Evolutionary conservation across 2,888 invertebrate genomes (phyloP).

Genomic region (Calliopum simillimum): DNA sequence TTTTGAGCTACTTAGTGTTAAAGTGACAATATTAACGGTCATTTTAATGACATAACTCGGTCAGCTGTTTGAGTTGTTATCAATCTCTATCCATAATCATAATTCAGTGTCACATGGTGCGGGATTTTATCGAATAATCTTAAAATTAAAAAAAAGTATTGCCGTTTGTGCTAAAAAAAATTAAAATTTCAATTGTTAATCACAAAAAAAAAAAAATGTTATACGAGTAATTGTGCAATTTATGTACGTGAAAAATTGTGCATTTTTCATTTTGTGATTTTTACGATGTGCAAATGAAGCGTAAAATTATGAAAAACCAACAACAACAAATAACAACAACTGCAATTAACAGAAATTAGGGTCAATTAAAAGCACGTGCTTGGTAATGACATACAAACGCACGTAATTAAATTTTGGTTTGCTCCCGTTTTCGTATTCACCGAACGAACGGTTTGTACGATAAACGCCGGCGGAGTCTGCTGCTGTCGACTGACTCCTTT

Average conservation of each 20-base stretch:
- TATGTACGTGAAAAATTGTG: no score
- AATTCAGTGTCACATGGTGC: background rate
- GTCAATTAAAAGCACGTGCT: slow-evolving; percentile 45
- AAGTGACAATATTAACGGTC: slow-evolving; percentile 11
- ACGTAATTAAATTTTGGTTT: slow-evolving; percentile 23
- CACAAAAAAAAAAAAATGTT: no score
- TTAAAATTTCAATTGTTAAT: no score
- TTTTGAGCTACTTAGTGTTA: background rate
- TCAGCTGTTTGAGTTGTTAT: slow-evolving; percentile 47
- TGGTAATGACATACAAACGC: slow-evolving; percentile 42
- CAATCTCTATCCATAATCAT: background rate
- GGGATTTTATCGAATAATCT: no score
- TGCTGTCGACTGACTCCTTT: no score
- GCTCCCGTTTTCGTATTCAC: slow-evolving; percentile 14
- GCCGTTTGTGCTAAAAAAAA: no score
- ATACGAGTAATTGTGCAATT: no score
- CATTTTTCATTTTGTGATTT: background rate
- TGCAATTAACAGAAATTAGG: slow-evolving; percentile 36
- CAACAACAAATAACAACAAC: slow-evolving; percentile 6
- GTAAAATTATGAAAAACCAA: slow-evolving; percentile 26
- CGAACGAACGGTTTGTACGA: background rate
- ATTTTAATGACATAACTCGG: slow-evolving; percentile 50
- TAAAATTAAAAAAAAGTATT: no score
- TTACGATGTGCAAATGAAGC: slow-evolving; percentile 29
- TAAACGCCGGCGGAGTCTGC: no score